phyloP scores from a whole-genome alignment of 2,888 invertebrate genomes.

The Dastarcus helophoroides region DNA sequence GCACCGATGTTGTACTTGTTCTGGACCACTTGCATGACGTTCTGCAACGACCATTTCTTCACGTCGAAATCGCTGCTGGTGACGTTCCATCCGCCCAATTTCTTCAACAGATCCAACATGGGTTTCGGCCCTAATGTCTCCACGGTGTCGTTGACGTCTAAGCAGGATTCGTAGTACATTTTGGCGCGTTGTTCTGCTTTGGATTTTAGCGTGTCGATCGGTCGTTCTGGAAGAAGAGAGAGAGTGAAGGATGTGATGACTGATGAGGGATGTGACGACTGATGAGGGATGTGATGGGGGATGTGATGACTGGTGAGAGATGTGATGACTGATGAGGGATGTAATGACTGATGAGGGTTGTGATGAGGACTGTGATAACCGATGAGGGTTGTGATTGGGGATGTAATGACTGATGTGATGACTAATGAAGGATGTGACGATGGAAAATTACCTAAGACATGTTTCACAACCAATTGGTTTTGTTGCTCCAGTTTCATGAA shows the following conservation, averaged over 20 bases:
- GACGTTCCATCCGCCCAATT: conserved; percentile 82
- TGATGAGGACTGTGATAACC: too few relatives aligned
- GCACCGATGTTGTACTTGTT: conserved; percentile 53
- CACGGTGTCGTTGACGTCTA: conserved; percentile 84
- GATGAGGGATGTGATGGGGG: too few relatives aligned
- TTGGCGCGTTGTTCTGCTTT: conserved; percentile 82
- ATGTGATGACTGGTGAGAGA: too few relatives aligned
- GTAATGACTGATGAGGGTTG: too few relatives aligned
- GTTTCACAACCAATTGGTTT: conserved; percentile 83
- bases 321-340: too few relatives aligned
- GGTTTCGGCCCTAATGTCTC: conserved; percentile 77
- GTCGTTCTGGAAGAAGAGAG: conserved; percentile 43
- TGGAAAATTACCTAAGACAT: conserved; percentile 73
- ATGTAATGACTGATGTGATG: too few relatives aligned
- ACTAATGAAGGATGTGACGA: too few relatives aligned
- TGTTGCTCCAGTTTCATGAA: conserved; percentile 87
- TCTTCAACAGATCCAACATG: conserved; percentile 59
- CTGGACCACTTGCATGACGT: conserved; percentile 66
- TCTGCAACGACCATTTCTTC: conserved; percentile 61
- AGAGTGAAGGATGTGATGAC: too few relatives aligned
- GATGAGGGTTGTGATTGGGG: too few relatives aligned
- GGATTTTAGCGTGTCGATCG: conserved; percentile 48
- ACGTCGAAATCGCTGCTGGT: conserved; percentile 51
- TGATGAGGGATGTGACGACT: too few relatives aligned
- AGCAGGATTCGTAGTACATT: conserved; percentile 81